Conservation (phyloP, 2,797 vertebrate genomes). For the Phylloscopus collybita region DNA sequence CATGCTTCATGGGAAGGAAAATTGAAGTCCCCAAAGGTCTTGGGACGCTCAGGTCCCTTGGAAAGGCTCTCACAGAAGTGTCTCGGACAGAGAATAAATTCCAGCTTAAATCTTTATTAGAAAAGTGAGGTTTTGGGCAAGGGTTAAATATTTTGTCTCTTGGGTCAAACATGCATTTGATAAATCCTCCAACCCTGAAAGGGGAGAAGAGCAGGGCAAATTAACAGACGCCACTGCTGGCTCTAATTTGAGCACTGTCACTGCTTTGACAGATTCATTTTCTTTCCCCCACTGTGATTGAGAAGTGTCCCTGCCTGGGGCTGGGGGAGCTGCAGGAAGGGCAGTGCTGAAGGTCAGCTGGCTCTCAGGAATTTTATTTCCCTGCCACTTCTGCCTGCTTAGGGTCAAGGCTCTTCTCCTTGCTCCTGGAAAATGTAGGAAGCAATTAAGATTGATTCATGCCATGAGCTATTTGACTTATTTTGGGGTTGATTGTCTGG, state of each 20-base stretch:
- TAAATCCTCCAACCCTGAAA: not conserved
- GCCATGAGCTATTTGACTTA: slow-evolving; percentile 26
- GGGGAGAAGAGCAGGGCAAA: not conserved
- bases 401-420: slow-evolving; percentile 60
- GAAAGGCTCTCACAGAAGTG: not conserved
- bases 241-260: not conserved
- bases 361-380: slow-evolving; percentile 45
- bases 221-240: not conserved
- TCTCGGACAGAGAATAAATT: not conserved
- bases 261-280: slow-evolving; percentile 47
- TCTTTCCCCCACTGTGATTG: slow-evolving; percentile 1
- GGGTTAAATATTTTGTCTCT: not conserved
- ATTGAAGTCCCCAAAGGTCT: not conserved
- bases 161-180: not conserved
- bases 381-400: slow-evolving; percentile 45
- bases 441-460: slow-evolving; percentile 67
- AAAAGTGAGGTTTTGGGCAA: not conserved
- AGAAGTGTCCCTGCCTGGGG: slow-evolving; percentile 50
- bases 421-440: slow-evolving; percentile 52
- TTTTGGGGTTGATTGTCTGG: slow-evolving; percentile 16
- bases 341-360: slow-evolving; percentile 54
- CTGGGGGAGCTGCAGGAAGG: slow-evolving; percentile 41
- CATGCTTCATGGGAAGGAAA: not conserved
- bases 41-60: fast-evolving
- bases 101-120: not conserved